phyloP scores from a whole-genome alignment of 2,888 invertebrate species.

The Archips crataeganus region DNA sequence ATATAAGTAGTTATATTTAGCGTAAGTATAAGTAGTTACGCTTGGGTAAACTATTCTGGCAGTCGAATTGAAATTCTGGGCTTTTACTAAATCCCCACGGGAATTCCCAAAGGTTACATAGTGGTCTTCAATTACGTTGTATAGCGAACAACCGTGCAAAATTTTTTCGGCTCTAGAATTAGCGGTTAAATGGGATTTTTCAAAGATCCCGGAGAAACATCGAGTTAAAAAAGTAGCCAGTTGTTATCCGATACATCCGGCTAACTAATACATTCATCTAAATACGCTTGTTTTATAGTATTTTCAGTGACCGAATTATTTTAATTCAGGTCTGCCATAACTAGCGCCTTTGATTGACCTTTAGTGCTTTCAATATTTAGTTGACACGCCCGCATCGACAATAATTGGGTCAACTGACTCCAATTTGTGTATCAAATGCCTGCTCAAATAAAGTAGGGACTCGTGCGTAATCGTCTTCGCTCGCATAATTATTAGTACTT shows the following conservation, averaged over 20 bases:
- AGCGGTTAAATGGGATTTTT: too few relatives aligned
- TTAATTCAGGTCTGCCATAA: not conserved
- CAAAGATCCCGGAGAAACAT: too few relatives aligned
- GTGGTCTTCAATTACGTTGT: too few relatives aligned
- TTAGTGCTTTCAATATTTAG: conserved; percentile 21
- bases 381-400: conserved; percentile 7
- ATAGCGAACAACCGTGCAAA: too few relatives aligned
- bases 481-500: not conserved
- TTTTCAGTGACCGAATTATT: not conserved
- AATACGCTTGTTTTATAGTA: not conserved
- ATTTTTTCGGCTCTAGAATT: too few relatives aligned
- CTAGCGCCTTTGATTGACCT: conserved; percentile 11
- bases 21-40: too few relatives aligned
- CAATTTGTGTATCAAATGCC: conserved; percentile 16
- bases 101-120: not conserved
- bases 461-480: not conserved
- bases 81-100: not conserved
- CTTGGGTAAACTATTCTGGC: too few relatives aligned
- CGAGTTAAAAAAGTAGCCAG: too few relatives aligned
- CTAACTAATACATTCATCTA: too few relatives aligned
- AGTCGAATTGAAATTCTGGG: not conserved
- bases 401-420: conserved; percentile 22
- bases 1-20: too few relatives aligned
- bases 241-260: too few relatives aligned
- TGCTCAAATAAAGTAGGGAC: conserved; percentile 12